Base-by-base conservation (phyloP, 53 echinoderm and acorn worm species). In the Pentamera pediparva region DNA sequence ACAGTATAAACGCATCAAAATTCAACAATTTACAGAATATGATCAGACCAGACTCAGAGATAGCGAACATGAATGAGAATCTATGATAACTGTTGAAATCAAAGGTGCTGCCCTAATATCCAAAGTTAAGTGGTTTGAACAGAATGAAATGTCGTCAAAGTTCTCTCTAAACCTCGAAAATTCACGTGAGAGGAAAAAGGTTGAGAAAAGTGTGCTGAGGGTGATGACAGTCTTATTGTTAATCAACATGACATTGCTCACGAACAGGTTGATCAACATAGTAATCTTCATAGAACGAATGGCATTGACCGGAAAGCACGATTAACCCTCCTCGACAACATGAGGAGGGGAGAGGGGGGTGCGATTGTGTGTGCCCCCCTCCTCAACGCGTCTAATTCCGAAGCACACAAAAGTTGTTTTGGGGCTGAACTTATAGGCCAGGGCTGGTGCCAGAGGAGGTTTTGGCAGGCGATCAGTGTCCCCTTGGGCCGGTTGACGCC, bases 101-200 rank as follows among this genome's bases (percentile, higher is more conserved):
- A 10, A 35, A 37, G 20, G 38, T 8, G n/a, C 35, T 18, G 37
- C 37, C 0, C 4, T 62, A 15, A 62, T n/a, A 8, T 32, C 37
- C 0, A 62, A 62, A 62, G 1, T 37, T 2, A 19, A 62, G 36
- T 62, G 20, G 62, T 62, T 37, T 62, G 62, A 62, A 62, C n/a
- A 35, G 38, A 22, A 37, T 18, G 38, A 37, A 35, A 62, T n/a
- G 7, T 62, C 37, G 4, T 36, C 62, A 5, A 32, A 36, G 9
- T 62, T 62, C 19, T 62, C 37, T 12, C 36, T 62, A 5, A 32
- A 35, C 35, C 36, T 35, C 2, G 62, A 62, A 35, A 62, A 62
- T 22, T 34, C 35, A 3, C 0, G 62, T 11, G 35, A 62, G 38
- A 62, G 37, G 17, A 62, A 62, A 35, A 62, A 62, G 19, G 36